Percentiles rank a stretch among this genome's conserved stretches.
Evolutionary conservation across 2,888 invertebrate genomes (phyloP).

Genomic region (Rhagium mordax): DNA sequence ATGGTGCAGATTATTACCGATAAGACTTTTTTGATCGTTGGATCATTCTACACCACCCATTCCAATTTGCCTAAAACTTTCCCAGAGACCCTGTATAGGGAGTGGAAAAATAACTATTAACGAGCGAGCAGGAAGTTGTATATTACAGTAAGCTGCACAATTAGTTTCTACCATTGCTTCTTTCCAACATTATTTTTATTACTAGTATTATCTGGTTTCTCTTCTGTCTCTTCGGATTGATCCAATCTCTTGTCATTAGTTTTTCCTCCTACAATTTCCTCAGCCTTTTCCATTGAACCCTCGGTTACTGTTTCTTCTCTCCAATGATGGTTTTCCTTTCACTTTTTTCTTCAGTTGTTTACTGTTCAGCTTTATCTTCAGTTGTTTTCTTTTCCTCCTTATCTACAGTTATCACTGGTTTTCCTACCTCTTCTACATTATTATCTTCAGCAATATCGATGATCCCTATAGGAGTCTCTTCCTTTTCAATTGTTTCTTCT

Average conservation of each 20-base stretch:
- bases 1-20: too few species aligned
- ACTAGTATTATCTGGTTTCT: conserved; percentile 18
- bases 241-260: conserved; percentile 22
- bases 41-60: too few species aligned
- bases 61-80: too few species aligned
- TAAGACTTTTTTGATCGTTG: too few species aligned
- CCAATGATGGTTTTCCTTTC: too few species aligned
- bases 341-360: not conserved
- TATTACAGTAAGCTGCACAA: too few species aligned
- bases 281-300: conserved; percentile 32
- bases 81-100: too few species aligned
- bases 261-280: conserved; percentile 14
- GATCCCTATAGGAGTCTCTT: conserved; percentile 52
- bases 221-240: conserved; percentile 36
- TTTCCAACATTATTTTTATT: conserved; percentile 23
- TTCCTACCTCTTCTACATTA: conserved; percentile 35
- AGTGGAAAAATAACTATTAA: too few species aligned
- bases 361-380: conserved; percentile 9
- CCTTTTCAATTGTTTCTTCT: conserved; percentile 35
- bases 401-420: conserved; percentile 21
- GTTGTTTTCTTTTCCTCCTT: conserved; percentile 29
- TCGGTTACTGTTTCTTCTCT: conserved; percentile 14
- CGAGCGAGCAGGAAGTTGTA: too few species aligned
- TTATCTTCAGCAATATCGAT: conserved; percentile 45
- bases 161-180: conserved; percentile 16